These are phyloP conservation scores for Euspilapteryx auroguttella DNA, from an alignment of 2,888 invertebrate genomes.

Conservation along the genomic window DNA sequence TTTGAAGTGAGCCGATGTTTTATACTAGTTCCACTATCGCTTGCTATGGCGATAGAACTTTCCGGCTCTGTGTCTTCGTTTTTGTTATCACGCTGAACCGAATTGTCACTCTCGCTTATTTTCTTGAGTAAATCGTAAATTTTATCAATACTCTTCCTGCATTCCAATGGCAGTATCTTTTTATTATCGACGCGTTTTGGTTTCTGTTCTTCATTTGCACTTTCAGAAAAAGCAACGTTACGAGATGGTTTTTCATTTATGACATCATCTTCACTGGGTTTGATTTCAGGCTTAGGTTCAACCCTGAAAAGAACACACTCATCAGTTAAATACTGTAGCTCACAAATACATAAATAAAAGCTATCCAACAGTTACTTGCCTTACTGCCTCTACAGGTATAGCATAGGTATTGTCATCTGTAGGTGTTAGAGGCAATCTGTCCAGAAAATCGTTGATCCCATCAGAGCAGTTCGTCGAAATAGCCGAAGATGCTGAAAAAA, in stretches of 20 bases:
- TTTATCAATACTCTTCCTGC: conserved; percentile 40
- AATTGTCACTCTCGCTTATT: conserved; percentile 14
- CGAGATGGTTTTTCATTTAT: background rate
- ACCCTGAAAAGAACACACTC: too few species aligned
- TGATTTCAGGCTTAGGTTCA: conserved; percentile 14
- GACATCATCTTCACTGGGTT: conserved; percentile 4
- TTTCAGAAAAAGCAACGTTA: too few species aligned
- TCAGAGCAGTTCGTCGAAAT: too few species aligned
- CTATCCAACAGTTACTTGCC: too few species aligned
- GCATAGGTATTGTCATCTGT: too few species aligned
- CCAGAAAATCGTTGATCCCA: too few species aligned
- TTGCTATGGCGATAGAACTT: conserved; percentile 17
- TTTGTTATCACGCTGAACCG: conserved; percentile 7
- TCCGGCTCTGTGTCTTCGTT: conserved; percentile 5
- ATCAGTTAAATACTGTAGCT: too few species aligned
- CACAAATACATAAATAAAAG: too few species aligned
- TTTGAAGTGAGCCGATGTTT: too few species aligned
- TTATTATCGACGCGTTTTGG: conserved; percentile 12
- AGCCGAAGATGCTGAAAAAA: too few species aligned
- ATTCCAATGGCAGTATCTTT: conserved; percentile 18
- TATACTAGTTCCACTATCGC: conserved; percentile 33
- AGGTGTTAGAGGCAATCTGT: too few species aligned
- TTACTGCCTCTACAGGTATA: too few species aligned
- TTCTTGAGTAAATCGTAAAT: conserved; percentile 36
- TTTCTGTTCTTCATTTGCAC: conserved; percentile 4